Evolutionary conservation across 2,888 invertebrate species (phyloP).

Genomic region (Protonemura montana): DNA sequence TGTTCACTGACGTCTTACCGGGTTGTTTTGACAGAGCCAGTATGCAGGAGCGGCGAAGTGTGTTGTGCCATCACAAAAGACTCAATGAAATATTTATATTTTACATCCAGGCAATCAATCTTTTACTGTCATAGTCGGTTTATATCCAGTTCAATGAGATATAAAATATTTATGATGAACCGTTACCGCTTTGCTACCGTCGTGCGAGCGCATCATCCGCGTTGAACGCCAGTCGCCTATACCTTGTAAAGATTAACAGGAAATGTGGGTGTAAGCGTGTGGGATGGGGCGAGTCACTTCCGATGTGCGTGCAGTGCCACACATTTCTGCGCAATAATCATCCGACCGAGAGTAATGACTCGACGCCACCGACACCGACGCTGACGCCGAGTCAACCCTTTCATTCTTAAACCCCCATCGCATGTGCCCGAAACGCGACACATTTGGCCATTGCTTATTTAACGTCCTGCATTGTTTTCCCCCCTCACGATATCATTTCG

Average conservation of each 20-base stretch:
- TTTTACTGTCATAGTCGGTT: constrained; percentile 21
- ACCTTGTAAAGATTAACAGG: constrained; percentile 17
- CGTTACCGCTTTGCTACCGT: neutral
- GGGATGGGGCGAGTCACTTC: constrained; percentile 27
- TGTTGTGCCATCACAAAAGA: constrained; percentile 14
- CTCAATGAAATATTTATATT: constrained; percentile 31
- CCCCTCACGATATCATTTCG: neutral
- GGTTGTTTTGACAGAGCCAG: constrained; percentile 20
- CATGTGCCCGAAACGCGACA: neutral
- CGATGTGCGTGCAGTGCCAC: constrained; percentile 10
- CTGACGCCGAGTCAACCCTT: neutral
- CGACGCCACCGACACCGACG: neutral
- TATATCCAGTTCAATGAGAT: constrained; percentile 24
- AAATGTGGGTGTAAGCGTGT: neutral
- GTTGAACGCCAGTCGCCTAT: neutral
- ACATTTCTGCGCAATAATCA: constrained; percentile 9
- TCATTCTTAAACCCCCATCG: neutral
- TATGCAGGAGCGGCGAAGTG: neutral
- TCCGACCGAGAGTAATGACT: neutral
- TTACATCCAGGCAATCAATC: constrained; percentile 37
- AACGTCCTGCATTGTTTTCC: neutral
- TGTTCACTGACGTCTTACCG: neutral
- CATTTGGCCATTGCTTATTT: neutral
- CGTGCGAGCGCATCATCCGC: neutral
- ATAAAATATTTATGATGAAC: constrained; percentile 39